Conservation (phyloP, 2,888 invertebrate genomes). For the Aromia moschata region DNA sequence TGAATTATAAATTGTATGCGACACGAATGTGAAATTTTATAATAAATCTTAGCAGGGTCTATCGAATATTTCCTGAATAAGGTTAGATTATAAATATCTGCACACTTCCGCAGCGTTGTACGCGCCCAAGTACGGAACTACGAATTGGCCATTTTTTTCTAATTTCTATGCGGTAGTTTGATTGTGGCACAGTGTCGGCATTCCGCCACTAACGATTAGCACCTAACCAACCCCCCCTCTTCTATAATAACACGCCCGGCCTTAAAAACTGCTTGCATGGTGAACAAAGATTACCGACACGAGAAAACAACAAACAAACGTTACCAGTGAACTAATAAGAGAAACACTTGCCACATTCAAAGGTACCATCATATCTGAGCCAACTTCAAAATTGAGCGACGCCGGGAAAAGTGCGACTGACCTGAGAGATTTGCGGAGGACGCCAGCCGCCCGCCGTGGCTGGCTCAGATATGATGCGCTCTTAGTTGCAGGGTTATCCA, state of each 20-base stretch:
- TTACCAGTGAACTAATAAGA: constrained; percentile 29
- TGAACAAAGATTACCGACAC: constrained; percentile 37
- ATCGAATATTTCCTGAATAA: no score
- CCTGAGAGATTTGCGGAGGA: constrained; percentile 24
- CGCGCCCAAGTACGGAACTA: no score
- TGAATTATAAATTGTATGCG: no score
- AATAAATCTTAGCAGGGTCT: no score
- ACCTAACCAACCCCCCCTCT: constrained; percentile 29
- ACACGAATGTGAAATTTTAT: no score
- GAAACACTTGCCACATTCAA: constrained; percentile 68
- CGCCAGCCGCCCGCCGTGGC: constrained; percentile 42
- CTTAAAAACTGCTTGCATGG: constrained; percentile 48
- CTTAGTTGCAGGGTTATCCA: constrained; percentile 69
- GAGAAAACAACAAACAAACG: no score
- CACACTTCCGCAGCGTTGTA: no score
- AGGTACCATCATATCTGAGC: constrained; percentile 72
- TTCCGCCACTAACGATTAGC: constrained; percentile 36
- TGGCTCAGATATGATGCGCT: constrained; percentile 72
- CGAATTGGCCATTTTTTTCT: constrained; percentile 25
- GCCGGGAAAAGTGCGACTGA: constrained; percentile 64
- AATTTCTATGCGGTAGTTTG: constrained; percentile 44
- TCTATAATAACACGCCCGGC: constrained; percentile 41
- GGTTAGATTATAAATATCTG: no score
- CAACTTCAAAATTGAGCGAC: constrained; percentile 60
- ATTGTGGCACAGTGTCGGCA: constrained; percentile 46